Conservation (phyloP, 2,113 vertebrate species). For the Phaethon lepturus region DNA sequence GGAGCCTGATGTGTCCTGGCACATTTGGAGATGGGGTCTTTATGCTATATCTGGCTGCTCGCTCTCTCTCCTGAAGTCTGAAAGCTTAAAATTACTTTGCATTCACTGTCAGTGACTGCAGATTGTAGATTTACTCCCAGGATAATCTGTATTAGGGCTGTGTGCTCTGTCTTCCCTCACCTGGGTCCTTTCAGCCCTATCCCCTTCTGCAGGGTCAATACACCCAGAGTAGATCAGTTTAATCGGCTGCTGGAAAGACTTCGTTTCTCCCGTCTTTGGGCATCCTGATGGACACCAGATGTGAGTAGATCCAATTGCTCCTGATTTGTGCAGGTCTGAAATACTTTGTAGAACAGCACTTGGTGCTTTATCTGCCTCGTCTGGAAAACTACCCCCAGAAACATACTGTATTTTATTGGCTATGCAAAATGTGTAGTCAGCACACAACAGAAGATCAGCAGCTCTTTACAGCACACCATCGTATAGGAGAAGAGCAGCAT, state of each 20-base stretch:
- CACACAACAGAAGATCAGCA: background rate
- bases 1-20: background rate
- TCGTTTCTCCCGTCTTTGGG: background rate
- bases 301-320: background rate
- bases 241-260: background rate
- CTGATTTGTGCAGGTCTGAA: background rate
- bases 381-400: background rate
- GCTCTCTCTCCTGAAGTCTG: background rate
- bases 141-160: background rate
- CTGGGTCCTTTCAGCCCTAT: background rate
- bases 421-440: fast-evolving
- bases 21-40: background rate
- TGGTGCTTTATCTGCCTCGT: background rate
- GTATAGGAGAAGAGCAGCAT: fast-evolving
- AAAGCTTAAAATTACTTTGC: background rate
- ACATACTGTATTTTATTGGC: background rate
- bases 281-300: background rate
- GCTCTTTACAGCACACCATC: background rate
- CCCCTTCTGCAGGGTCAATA: background rate
- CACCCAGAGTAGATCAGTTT: background rate
- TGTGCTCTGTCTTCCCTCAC: background rate
- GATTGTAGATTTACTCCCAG: background rate
- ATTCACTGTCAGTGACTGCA: background rate
- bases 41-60: too few relatives aligned
- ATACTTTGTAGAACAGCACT: background rate